Evolutionary conservation across 2,113 vertebrate species (phyloP).

Genomic region (Megaceryle torquata): DNA sequence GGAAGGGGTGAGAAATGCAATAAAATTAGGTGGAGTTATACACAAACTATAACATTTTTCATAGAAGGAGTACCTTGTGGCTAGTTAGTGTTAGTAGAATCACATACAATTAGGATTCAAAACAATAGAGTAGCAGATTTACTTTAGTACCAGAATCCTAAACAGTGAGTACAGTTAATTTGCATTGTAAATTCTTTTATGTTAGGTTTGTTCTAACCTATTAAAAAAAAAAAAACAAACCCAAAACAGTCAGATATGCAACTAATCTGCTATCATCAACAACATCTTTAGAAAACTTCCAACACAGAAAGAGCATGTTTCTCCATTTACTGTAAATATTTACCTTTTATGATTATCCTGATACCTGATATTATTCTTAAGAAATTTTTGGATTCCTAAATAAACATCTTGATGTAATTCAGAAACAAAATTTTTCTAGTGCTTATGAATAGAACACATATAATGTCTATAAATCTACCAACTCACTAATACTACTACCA

Average conservation of each 20-base stretch:
- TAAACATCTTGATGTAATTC: not conserved
- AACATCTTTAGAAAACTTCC: conserved; percentile 21
- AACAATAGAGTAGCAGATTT: not conserved
- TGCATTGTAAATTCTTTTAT: not conserved
- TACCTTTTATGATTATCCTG: conserved; percentile 35
- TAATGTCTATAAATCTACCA: not conserved
- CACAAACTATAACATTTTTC: not conserved
- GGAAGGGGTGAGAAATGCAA: not conserved
- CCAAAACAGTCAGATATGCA: conserved; percentile 6
- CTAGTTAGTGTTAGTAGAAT: not conserved
- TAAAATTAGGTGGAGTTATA: not conserved
- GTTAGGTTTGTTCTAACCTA: not conserved
- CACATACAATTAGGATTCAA: not conserved
- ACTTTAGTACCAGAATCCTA: not conserved
- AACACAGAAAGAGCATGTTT: conserved; percentile 10
- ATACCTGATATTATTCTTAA: conserved; percentile 10
- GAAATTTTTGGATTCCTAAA: not conserved
- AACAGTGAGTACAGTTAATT: not conserved
- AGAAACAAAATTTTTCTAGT: not conserved
- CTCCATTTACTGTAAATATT: conserved; percentile 44
- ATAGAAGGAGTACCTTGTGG: not conserved
- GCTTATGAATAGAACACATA: not conserved
- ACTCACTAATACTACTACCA: not conserved
- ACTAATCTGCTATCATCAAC: conserved; percentile 39
- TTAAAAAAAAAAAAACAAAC: not conserved